phyloP scores from a whole-genome alignment of 2,113 vertebrate species.

The Arothron firmamentum region DNA sequence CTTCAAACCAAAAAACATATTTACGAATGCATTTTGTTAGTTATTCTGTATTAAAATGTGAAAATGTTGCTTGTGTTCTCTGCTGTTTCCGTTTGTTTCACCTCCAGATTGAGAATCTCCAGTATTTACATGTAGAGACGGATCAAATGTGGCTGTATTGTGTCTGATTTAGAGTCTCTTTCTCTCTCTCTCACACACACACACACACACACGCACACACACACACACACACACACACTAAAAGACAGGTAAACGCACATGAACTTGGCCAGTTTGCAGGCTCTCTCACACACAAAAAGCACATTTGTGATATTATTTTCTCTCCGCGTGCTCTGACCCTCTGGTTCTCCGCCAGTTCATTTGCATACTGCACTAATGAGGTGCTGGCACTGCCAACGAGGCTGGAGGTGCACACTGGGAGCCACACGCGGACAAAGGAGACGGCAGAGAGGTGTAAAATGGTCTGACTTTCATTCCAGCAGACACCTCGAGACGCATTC shows the following conservation, averaged over 20 bases:
- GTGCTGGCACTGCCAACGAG: conserved; percentile 67
- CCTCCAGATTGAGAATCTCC: conserved; percentile 35
- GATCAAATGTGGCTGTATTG: conserved; percentile 20
- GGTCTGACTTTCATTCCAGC: not conserved
- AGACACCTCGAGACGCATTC: too few species aligned
- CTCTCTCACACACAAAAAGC: conserved; percentile 34
- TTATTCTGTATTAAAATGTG: not conserved
- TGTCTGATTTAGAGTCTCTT: conserved; percentile 4
- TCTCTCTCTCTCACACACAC: not conserved
- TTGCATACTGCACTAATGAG: conserved; percentile 86
- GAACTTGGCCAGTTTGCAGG: conserved; percentile 14
- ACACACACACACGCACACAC: conserved; percentile 5
- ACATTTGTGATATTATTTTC: conserved; percentile 89
- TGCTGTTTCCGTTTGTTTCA: conserved; percentile 38
- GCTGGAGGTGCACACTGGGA: conserved; percentile 41
- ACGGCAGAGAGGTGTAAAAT: conserved; percentile 12
- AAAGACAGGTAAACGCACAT: conserved; percentile 7
- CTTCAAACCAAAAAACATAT: too few species aligned
- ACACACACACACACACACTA: not conserved
- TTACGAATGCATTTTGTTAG: too few species aligned
- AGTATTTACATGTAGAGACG: conserved; percentile 12
- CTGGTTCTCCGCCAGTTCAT: conserved; percentile 88
- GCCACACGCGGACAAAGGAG: conserved; percentile 41
- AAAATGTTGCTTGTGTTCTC: conserved; percentile 43
- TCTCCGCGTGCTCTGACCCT: conserved; percentile 90